These are phyloP conservation scores for Plebejus melissa DNA, from an alignment of 2,888 invertebrate genomes.

Conservation along the genomic window DNA sequence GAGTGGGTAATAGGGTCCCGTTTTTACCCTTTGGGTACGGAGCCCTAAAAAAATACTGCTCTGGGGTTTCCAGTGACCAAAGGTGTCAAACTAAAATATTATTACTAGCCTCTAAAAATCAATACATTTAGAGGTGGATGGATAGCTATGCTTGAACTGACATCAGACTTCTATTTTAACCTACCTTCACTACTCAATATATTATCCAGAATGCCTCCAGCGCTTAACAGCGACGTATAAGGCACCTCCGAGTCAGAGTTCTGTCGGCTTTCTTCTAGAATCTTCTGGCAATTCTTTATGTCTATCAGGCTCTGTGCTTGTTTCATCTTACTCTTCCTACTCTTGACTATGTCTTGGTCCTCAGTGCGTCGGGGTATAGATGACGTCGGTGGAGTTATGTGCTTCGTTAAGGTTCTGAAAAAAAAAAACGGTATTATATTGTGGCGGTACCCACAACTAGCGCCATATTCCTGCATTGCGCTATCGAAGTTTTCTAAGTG, in stretches of 20 bases:
- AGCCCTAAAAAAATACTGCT: too few relatives aligned
- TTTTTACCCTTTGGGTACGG: too few relatives aligned
- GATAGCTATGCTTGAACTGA: too few relatives aligned
- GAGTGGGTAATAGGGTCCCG: too few relatives aligned
- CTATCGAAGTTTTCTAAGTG: too few relatives aligned
- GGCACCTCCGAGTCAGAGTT: constrained; percentile 69
- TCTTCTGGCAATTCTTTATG: constrained; percentile 57
- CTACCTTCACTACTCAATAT: constrained; percentile 63
- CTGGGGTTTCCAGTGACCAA: too few relatives aligned
- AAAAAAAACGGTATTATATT: constrained; percentile 30
- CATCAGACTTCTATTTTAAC: too few relatives aligned
- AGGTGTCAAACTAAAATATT: too few relatives aligned
- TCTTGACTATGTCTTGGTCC: constrained; percentile 63
- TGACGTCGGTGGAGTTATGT: constrained; percentile 81
- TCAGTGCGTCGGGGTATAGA: constrained; percentile 58
- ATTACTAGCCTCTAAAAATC: too few relatives aligned
- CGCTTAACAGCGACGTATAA: constrained; percentile 64
- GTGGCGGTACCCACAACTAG: too few relatives aligned
- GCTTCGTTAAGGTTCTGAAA: constrained; percentile 83
- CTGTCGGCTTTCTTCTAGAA: constrained; percentile 54
- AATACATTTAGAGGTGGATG: too few relatives aligned
- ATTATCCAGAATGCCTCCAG: constrained; percentile 61
- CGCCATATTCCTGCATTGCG: too few relatives aligned
- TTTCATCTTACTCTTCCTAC: constrained; percentile 63
- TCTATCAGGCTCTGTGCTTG: constrained; percentile 62